Evolutionary conservation across 2,113 vertebrate genomes (phyloP).

Genomic region (Hucho hucho): DNA sequence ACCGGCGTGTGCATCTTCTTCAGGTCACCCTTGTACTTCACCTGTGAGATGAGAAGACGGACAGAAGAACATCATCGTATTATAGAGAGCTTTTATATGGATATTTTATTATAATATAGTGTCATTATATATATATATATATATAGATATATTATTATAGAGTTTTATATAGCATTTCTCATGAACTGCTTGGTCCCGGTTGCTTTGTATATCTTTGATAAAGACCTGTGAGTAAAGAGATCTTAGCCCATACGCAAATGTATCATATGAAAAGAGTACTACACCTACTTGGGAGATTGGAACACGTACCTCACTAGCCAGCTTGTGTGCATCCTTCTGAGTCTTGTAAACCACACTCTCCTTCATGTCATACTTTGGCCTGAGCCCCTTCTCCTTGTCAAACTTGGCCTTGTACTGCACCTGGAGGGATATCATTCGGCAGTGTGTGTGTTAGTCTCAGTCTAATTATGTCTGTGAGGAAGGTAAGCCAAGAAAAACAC

Average conservation of each 20-base stretch:
- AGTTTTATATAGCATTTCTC: no score
- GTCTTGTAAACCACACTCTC: constrained; percentile 93
- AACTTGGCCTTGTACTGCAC: constrained; percentile 96
- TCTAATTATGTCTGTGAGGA: neutral
- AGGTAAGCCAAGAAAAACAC: neutral
- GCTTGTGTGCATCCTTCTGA: constrained; percentile 87
- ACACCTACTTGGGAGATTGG: neutral
- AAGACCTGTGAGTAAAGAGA: neutral
- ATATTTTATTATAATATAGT: no score
- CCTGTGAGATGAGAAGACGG: constrained; percentile 62
- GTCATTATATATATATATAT: no score
- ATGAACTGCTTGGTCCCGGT: no score
- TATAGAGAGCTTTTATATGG: no score
- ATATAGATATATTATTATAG: no score
- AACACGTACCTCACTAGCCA: constrained; percentile 88
- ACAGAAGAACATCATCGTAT: neutral
- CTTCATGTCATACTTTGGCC: constrained; percentile 87
- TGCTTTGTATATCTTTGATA: neutral
- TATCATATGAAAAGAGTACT: neutral
- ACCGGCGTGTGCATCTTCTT: constrained; percentile 99
- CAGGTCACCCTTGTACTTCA: constrained; percentile 95
- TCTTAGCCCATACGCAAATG: neutral
- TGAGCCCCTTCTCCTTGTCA: constrained; percentile 90
- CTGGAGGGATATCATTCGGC: constrained; percentile 57
- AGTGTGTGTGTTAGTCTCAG: neutral